Base-by-base conservation (phyloP, 1,140 invertebrate genomes). In the Trypoxylus dichotomus region DNA sequence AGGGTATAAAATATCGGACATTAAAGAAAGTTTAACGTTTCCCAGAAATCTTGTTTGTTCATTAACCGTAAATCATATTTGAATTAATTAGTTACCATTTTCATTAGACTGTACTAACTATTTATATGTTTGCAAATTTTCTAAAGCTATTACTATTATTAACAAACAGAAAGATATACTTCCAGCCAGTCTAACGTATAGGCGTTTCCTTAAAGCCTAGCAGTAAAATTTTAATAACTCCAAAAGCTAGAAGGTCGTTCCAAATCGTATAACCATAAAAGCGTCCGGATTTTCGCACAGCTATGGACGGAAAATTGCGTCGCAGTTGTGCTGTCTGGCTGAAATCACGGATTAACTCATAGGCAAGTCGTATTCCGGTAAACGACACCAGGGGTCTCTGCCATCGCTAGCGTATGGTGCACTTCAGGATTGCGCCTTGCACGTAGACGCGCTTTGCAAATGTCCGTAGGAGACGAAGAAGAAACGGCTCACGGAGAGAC, bases 311-410 rank as follows among this genome's bases (percentile, higher is more conserved):
- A 27, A 29, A 68, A 68, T 68, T 68, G 15, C 60, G 24, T 13
- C 5, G 60, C 47, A 68, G 8, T 27, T 68, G 60, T 29, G 60
- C 7, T 24, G 15, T n/a, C 15, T 54, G 47, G n/a, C 47, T 24
- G 24, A 24, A 68, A 13, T 24, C 27, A 24, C 60, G 60, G 60
- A 68, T 68, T 68, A 68, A 68, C 24, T 68, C 27, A 29, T 68
- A 68, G 60, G 60, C 60, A 24, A 68, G 21, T 68, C 24, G 60
- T 68, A 68, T 68, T 68, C 60, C 27, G 60, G 60, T 24, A 68
- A 29, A 29, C 24, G 60, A 27, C 60, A 19, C 1, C 7, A n/a
- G 47, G 19, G n/a, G 60, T 68, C 60, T 21, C 24, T 54, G 47
- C 47, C 47, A 5, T 54, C 47, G 5, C 15, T 19, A 19, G 15